phyloP scores from a whole-genome alignment of 2,888 invertebrate genomes.

The Drosophila neonasuta region DNA sequence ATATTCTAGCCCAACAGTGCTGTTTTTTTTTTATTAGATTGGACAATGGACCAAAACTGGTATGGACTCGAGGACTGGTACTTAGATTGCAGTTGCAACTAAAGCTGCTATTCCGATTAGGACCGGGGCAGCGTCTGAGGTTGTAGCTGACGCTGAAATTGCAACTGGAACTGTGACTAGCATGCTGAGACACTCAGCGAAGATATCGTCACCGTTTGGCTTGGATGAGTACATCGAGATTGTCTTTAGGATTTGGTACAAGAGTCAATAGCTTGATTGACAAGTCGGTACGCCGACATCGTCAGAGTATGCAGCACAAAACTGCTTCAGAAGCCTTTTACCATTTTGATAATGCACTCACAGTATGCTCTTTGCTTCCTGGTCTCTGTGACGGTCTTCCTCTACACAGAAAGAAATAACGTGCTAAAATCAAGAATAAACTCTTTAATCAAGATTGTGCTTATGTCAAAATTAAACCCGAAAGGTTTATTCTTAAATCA shows the following conservation, averaged over 20 bases:
- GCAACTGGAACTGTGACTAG: slow-evolving; percentile 8
- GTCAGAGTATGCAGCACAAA: slow-evolving; percentile 51
- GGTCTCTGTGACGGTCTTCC: slow-evolving; percentile 34
- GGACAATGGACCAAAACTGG: slow-evolving; percentile 42
- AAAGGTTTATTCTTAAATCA: no score
- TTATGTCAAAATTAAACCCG: no score
- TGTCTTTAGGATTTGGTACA: slow-evolving; percentile 72
- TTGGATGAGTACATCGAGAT: slow-evolving; percentile 63
- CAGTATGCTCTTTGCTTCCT: slow-evolving; percentile 66
- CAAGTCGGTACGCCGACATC: slow-evolving; percentile 69
- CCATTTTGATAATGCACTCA: slow-evolving; percentile 60
- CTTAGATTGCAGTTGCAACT: slow-evolving; percentile 17
- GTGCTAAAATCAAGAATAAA: no score
- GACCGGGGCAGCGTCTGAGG: slow-evolving; percentile 9
- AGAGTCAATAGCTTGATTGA: slow-evolving; percentile 79
- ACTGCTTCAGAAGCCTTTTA: slow-evolving; percentile 40
- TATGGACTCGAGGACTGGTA: slow-evolving; percentile 23
- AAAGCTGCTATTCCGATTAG: slow-evolving; percentile 7
- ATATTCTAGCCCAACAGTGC: slow-evolving; percentile 39
- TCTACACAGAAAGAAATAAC: no score
- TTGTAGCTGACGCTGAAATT: slow-evolving; percentile 1
- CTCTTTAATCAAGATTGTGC: no score
- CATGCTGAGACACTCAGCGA: slow-evolving; percentile 47
- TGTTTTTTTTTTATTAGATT: slow-evolving; percentile 47
- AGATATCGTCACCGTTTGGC: slow-evolving; percentile 69